Evolutionary conservation across 2,113 vertebrate species (phyloP).

Genomic region (Charadrius vociferus): DNA sequence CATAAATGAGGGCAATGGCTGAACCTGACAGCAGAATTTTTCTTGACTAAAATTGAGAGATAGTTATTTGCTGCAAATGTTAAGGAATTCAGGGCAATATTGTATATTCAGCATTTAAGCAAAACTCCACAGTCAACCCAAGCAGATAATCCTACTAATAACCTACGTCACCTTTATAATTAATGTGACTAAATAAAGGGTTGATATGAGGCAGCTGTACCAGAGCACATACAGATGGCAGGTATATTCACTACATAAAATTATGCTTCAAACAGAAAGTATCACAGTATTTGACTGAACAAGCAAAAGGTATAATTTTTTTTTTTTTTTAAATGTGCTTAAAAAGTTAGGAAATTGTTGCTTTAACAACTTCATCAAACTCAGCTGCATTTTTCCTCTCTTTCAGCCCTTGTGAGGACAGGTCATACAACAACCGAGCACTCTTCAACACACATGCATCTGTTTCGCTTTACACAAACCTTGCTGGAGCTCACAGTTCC

Average conservation of each 20-base stretch:
- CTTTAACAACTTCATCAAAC: background rate
- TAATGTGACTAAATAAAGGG: background rate
- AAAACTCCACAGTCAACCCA: background rate
- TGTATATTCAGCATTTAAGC: background rate
- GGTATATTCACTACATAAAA: background rate
- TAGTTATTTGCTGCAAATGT: background rate
- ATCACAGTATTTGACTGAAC: background rate
- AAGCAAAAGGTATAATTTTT: background rate
- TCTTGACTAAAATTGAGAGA: background rate
- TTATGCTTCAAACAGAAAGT: background rate
- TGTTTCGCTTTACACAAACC: background rate
- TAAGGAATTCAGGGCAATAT: background rate
- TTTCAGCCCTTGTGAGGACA: background rate
- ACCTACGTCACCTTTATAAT: background rate
- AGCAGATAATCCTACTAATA: background rate
- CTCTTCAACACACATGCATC: background rate
- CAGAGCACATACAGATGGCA: background rate
- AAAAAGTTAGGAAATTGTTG: background rate
- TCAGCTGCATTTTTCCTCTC: background rate
- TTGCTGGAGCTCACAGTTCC: background rate
- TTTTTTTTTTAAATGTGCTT: background rate
- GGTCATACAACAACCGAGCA: background rate
- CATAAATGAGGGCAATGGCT: background rate
- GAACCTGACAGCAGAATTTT: background rate
- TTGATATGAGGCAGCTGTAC: background rate